A percentile compares a stretch with the other conserved stretches of the same genome.
phyloP scores from a whole-genome alignment of 2,113 vertebrate species.

The Penelope pileata region DNA sequence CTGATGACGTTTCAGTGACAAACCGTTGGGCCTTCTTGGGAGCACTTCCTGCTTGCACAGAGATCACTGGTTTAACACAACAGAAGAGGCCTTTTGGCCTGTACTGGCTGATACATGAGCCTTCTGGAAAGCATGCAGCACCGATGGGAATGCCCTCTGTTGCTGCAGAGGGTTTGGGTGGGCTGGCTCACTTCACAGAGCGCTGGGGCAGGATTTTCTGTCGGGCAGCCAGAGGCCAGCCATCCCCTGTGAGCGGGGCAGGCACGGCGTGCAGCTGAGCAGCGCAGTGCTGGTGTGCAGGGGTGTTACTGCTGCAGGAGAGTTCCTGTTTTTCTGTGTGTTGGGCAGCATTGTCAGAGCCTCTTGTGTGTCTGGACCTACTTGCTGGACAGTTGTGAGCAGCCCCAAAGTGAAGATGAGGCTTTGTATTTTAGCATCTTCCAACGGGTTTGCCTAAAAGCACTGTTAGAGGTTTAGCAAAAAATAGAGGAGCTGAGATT shows the following conservation, averaged over 20 bases:
- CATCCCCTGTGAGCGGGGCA: background rate
- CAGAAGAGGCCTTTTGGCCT: background rate
- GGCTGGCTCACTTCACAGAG: background rate
- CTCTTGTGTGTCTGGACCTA: background rate
- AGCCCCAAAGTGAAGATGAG: background rate
- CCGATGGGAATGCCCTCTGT: background rate
- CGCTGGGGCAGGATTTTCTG: background rate
- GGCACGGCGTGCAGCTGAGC: no score
- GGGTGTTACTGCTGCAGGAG: background rate
- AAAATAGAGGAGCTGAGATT: background rate
- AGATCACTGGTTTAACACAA: background rate
- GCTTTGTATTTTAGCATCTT: background rate
- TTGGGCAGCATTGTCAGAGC: background rate
- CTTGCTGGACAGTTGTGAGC: background rate
- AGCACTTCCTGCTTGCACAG: background rate
- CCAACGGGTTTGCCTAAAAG: background rate
- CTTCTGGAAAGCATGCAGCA: background rate
- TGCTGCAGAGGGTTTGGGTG: background rate
- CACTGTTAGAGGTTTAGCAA: background rate
- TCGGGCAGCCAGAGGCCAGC: background rate
- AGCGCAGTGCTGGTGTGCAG: background rate
- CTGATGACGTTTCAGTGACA: background rate
- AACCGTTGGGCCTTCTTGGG: background rate
- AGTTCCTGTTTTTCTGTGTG: rapidly evolving
- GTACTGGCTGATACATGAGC: background rate